Evolutionary conservation across 2,888 invertebrate genomes (phyloP), one percentile per base, ranked within the genome.

Genomic region (Lasioglossum marginatum): DNA sequence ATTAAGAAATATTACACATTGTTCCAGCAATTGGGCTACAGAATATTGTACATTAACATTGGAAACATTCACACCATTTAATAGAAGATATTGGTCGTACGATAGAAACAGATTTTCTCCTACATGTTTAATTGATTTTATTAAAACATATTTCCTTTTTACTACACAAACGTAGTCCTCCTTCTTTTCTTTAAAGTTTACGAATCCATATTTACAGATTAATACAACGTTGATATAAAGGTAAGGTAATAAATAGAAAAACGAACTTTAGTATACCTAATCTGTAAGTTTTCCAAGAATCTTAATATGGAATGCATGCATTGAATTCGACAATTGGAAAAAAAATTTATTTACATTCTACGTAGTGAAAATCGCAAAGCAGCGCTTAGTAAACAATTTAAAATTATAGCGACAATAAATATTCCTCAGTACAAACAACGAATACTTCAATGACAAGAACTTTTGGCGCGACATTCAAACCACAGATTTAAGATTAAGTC

Each of bases 371-470:
- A 79, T 74, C 83, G 63, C 19, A 81, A 75, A 68, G 79, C 77
- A 82, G 70, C 87, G 77, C 45, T 68, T 74, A 83, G 77, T 80
- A 76, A 82, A 80, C 63, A 68, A 87, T 87, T 79, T 79, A 57
- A 77, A 63, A 37, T n/a, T 1, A 75, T 85, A 63, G 23, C 70
- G 8, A 12, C 14, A n/a, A 27, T 4, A 19, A 16, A 14, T 16
- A 34, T 23, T 45, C 27, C 8, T 23, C 45, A 45, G 40, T 34
- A 4, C 2, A n/a, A 40, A n/a, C 19, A 27, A 60, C 37, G 0
- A 23, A 40, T 60, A n/a, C 12, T n/a, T 57, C 19, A 12, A 27
- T 23, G 8, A 57, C n/a, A 4, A 60, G 10, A 70, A 82, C 23
- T 52, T 23, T 63, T 66, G n/a, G 43, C 76, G 82, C 23, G 34